Evolutionary conservation across 2,113 vertebrate genomes (phyloP), one percentile per base, ranked within the genome.

Genomic region (Cavia porcellus): DNA sequence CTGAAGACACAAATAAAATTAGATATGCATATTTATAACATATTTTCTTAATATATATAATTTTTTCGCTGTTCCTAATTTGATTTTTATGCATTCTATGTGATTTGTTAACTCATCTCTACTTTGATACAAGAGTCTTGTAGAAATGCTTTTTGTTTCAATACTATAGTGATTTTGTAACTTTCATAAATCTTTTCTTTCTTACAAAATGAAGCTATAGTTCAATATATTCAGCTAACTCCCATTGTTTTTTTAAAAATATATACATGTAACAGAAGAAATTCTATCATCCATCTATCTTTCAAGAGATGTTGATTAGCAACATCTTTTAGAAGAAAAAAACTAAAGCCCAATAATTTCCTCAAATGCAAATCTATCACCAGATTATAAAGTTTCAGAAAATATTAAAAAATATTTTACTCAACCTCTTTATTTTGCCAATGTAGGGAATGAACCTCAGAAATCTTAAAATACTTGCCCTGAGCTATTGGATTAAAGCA

Each of bases 11-110:
- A 62, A 75, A 57, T 83, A 52, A 59, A 10, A 59, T 95, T 32
- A 45, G 80, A 90, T 9, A 75, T 32, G 52, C 11, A 89, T 50
- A 86, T 86, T 93, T 64, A 38, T 75, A 89, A 79, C 15, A 55
- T 74, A 88, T 55, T 92, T 74, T 75, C 66, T 94, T 96, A 93
- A 94, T 72, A 70, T 86, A 83, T 85, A n/a, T 93, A 64, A 92
- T 92, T 95, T 97, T 96, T 94, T 2, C 62, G 87, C 66, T 92
- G 61, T 93, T 85, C 0, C 22, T 77, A 35, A 74, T 93, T 95
- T 92, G 91, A 94, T 93, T 96, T 85, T 70, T 85, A 30, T 95
- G 45, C 6, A 80, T 28, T 19, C 55, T 86, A 45, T 81, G 42
- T 97, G 80, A 89, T 92, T 94, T 84, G 77, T 89, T 81, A 30